Evolutionary conservation across 2,888 invertebrate species (phyloP), one percentile per base, ranked within the genome.

Genomic region (Drosophila hawaiiensis): DNA sequence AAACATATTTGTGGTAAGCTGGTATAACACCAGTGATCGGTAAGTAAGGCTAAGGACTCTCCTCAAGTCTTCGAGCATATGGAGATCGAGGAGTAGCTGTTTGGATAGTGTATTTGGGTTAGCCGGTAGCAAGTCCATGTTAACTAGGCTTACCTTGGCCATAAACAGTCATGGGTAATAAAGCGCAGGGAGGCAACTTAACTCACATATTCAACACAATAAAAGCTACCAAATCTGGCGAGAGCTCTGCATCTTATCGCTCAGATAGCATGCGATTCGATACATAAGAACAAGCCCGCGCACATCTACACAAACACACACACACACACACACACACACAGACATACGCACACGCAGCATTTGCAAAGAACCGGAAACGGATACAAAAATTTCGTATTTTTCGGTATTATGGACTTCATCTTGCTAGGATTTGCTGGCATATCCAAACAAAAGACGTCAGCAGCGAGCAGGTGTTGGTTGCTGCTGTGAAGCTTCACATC

Each of bases 361-460:
- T 53, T 39, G 35, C 47, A 49, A 43, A 60, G 22, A 25, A 63
- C 37, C 80, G 74, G 80, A 77, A 83, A 83, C 72, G 78, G 81
- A 80, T 80, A 82, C 78, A 77, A 82, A 80, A 80, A 80, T 83
- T 80, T 80, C 70, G 77, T 72, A 74, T 83, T 80, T 77, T 80
- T 82, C 29, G 74, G 84, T 73, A 70, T 83, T 82, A 83, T 69
- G 78, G 74, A 80, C 78, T 77, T 80, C 73, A 83, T 74, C 77
- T 82, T 70, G 77, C 66, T 67, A 54, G 77, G 82, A 83, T 77
- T 82, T 82, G 68, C 39, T 41, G 62, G 74, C 77, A 68, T 83
- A 72, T 74, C 74, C 78, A 73, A 74, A 67, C 71, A 68, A 82
- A 83, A 83, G 73, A 73, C 72, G 67, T 28, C 52, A 60, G n/a